A percentile compares a stretch with the other conserved stretches of the same genome.
Conservation (phyloP, 2,888 invertebrate species). For the Amiota communis region DNA sequence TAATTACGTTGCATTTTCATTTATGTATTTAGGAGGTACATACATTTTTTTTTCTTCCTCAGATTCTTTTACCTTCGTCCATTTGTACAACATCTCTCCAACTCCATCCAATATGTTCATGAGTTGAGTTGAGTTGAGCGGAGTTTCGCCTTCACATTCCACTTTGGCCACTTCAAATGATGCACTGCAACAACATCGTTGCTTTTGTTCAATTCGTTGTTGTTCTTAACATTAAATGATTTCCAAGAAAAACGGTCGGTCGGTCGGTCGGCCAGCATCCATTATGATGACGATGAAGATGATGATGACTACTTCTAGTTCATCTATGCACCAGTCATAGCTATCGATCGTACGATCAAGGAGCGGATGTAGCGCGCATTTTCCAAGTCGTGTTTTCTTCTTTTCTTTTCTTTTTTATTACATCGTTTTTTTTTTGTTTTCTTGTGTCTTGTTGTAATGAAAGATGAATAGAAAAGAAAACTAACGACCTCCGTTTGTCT, state of each 20-base stretch:
- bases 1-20: slow-evolving; percentile 67
- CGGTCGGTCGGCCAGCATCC: slow-evolving; percentile 50
- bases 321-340: slow-evolving; percentile 29
- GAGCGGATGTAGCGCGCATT: slow-evolving; percentile 60
- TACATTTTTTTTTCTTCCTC: slow-evolving; percentile 25
- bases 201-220: slow-evolving; percentile 30
- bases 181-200: not conserved
- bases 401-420: not conserved
- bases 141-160: slow-evolving; percentile 36
- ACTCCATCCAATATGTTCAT: slow-evolving; percentile 3
- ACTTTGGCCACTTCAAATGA: slow-evolving; percentile 48
- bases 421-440: not conserved
- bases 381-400: slow-evolving; percentile 38
- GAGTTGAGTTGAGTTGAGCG: slow-evolving; percentile 4
- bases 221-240: slow-evolving; percentile 50
- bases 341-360: slow-evolving; percentile 37
- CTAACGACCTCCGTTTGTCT: slow-evolving; percentile 17
- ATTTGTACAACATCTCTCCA: not conserved
- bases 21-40: slow-evolving; percentile 40
- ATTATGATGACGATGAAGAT: slow-evolving; percentile 33
- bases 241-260: slow-evolving; percentile 58
- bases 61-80: slow-evolving; percentile 22
- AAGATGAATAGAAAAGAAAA: slow-evolving; percentile 14
- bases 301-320: slow-evolving; percentile 28
- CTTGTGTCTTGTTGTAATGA: not conserved